Percentiles rank a stretch among this genome's conserved stretches.
Conservation (phyloP, 30 jellyfish, hydroid and myxozoan species). For the Hydractinia symbiolongicarpus region DNA sequence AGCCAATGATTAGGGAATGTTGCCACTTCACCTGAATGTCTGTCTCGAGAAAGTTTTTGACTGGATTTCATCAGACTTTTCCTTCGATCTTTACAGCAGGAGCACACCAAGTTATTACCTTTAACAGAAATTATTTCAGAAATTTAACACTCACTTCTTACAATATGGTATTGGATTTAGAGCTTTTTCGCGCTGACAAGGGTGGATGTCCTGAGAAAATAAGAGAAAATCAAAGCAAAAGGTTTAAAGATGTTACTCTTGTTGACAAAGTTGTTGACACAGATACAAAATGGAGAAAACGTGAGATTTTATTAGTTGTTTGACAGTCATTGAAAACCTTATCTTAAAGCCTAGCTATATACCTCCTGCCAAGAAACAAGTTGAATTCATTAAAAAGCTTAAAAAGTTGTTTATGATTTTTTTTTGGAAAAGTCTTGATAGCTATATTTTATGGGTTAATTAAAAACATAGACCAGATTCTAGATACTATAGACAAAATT, state of each 20-base stretch:
- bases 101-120: no score
- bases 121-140: no score
- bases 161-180: constrained; percentile 84
- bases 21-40: constrained; percentile 15
- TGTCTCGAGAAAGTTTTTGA: background rate
- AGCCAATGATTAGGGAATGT: background rate
- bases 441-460: no score
- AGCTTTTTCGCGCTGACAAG: constrained; percentile 74
- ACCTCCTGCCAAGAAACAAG: no score
- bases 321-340: no score
- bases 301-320: constrained; percentile 23
- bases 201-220: constrained; percentile 86
- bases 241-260: constrained; percentile 76
- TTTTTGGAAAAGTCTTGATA: no score
- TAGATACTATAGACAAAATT: no score
- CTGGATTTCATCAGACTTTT: background rate
- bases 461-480: no score
- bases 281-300: constrained; percentile 83
- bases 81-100: no score
- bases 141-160: constrained; percentile 13
- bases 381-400: no score
- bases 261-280: constrained; percentile 72
- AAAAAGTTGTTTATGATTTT: no score
- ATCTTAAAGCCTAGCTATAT: no score
- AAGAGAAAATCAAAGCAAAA: constrained; percentile 70